Conservation (phyloP, 92 coral and sea anemone genomes). For the Porites lobata region DNA sequence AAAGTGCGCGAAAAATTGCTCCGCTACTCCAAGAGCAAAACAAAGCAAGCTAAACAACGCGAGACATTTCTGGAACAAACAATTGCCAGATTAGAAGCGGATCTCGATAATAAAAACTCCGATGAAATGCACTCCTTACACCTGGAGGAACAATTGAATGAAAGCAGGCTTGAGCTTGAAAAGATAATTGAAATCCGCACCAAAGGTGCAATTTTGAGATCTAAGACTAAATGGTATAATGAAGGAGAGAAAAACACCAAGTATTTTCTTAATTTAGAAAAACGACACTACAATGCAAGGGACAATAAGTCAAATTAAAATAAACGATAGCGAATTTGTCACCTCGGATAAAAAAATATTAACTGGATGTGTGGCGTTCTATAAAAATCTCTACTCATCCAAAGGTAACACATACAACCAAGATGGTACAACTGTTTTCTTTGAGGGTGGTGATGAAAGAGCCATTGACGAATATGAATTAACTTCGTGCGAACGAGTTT, state of each 20-base stretch:
- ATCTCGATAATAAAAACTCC: not conserved
- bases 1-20: not conserved
- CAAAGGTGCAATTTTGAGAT: too few species aligned
- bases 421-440: slow-evolving; percentile 1
- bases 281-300: slow-evolving; percentile 45
- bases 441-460: slow-evolving; percentile 8
- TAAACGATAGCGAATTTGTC: slow-evolving; percentile 4
- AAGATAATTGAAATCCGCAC: too few species aligned
- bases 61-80: slow-evolving; percentile 19
- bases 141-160: too few species aligned
- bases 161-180: too few species aligned
- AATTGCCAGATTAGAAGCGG: slow-evolving; percentile 18
- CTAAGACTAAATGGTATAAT: too few species aligned
- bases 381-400: slow-evolving; percentile 21
- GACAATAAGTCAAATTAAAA: slow-evolving; percentile 40
- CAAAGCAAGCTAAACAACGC: slow-evolving; percentile 24
- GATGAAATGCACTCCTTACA: too few species aligned
- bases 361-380: slow-evolving; percentile 24
- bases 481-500: slow-evolving; percentile 16
- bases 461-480: not conserved
- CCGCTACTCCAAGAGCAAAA: slow-evolving; percentile 5
- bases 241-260: slow-evolving; percentile 65
- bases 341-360: slow-evolving; percentile 41
- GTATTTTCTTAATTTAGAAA: slow-evolving; percentile 55
- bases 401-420: slow-evolving; percentile 6